These are phyloP conservation scores for Coelopa pilipes DNA, from an alignment of 2,888 invertebrate species.

Conservation along the genomic window DNA sequence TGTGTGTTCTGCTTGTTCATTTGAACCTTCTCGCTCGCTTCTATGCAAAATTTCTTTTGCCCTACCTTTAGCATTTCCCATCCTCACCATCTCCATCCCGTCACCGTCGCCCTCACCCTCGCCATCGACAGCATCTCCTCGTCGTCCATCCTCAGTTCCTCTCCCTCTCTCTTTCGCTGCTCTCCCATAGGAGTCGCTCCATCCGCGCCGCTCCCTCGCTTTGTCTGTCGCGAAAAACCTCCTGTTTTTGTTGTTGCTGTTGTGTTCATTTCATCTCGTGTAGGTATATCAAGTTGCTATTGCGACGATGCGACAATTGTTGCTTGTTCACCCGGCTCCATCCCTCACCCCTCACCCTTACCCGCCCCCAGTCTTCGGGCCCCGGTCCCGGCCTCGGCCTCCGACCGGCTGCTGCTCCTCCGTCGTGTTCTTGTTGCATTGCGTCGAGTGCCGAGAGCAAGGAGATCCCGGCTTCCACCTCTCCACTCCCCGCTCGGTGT, in stretches of 20 bases:
- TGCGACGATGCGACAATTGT: constrained; percentile 34
- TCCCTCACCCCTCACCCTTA: no score
- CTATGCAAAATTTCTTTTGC: neutral
- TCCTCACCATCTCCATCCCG: neutral
- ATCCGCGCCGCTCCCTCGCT: no score
- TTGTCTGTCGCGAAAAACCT: constrained; percentile 8
- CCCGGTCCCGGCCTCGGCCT: no score
- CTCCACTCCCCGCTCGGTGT: neutral
- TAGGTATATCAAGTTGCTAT: constrained; percentile 28
- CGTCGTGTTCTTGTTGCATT: constrained; percentile 10
- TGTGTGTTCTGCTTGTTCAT: neutral
- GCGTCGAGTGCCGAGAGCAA: neutral
- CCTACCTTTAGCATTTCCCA: neutral
- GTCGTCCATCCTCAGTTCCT: no score
- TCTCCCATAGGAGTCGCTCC: no score
- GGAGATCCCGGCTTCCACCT: no score
- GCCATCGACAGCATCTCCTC: no score
- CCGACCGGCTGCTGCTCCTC: neutral
- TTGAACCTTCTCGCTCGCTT: neutral
- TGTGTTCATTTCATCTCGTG: constrained; percentile 12
- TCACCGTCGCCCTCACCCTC: no score
- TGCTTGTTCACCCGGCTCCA: constrained; percentile 1
- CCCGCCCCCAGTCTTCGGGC: no score
- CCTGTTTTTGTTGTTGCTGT: neutral
- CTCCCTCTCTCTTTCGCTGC: no score